These are phyloP conservation scores for Heliconius congener DNA, from an alignment of 1,140 invertebrate species.

Conservation along the genomic window DNA sequence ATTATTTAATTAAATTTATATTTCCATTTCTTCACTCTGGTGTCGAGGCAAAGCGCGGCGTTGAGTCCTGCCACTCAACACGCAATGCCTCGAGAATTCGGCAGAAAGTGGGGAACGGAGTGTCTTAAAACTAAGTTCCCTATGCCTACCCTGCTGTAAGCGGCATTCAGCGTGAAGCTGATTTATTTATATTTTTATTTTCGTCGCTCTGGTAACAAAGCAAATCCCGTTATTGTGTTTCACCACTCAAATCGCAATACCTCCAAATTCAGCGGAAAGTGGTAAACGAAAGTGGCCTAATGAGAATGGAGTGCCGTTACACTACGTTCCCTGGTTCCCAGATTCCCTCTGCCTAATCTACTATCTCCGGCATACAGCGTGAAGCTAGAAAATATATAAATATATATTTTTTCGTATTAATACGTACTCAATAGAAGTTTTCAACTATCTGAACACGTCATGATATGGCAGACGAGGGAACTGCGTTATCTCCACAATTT, in stretches of 20 bases:
- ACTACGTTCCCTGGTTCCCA: neutral
- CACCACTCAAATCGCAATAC: neutral
- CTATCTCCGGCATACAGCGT: too few relatives aligned
- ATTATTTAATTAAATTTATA: too few relatives aligned
- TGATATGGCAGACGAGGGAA: conserved; percentile 19
- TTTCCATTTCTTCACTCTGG: too few relatives aligned
- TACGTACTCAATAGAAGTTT: neutral
- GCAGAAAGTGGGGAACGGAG: too few relatives aligned
- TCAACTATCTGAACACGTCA: conserved; percentile 18
- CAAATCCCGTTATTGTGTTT: neutral
- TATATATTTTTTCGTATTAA: neutral
- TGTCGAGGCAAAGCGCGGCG: neutral
- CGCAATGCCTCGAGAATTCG: too few relatives aligned
- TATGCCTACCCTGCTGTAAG: too few relatives aligned
- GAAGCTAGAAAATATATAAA: too few relatives aligned
- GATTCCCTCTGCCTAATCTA: too few relatives aligned
- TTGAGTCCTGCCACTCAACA: neutral
- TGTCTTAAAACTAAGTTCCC: too few relatives aligned
- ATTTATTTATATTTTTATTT: too few relatives aligned
- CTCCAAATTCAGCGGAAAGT: neutral
- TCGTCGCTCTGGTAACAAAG: too few relatives aligned
- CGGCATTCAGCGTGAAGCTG: too few relatives aligned
- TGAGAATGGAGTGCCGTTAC: neutral
- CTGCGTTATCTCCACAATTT: conserved; percentile 32
- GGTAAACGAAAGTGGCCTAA: neutral